These are phyloP conservation scores for Rhodinocichla rosea DNA, from an alignment of 2,113 vertebrate genomes.

Conservation along the genomic window DNA sequence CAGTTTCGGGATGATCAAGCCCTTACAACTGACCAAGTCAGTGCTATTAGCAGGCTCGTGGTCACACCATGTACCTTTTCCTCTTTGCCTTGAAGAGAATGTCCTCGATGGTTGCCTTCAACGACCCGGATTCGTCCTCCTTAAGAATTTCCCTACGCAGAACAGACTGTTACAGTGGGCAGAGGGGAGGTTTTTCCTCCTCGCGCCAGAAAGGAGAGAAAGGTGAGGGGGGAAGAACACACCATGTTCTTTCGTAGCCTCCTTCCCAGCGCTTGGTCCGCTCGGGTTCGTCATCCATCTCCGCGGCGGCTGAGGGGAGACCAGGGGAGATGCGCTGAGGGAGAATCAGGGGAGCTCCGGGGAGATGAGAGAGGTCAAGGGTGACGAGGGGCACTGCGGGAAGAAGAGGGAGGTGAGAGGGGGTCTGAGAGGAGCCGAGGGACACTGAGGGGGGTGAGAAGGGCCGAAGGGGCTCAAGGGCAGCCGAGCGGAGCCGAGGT, in stretches of 20 bases:
- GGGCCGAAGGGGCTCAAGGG: too few species aligned
- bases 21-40: too few species aligned
- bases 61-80: constrained; percentile 75
- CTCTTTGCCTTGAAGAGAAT: constrained; percentile 95
- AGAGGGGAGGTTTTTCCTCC: rapidly evolving
- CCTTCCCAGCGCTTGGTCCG: constrained; percentile 96
- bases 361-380: too few species aligned
- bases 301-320: background rate
- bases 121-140: constrained; percentile 94
- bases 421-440: background rate
- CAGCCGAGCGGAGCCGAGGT: background rate
- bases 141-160: constrained; percentile 90
- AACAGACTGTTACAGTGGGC: background rate
- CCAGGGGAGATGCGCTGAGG: too few species aligned
- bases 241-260: constrained; percentile 98
- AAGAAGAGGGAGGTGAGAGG: background rate
- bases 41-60: rapidly evolving
- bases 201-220: background rate
- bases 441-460: background rate
- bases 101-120: constrained; percentile 93
- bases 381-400: background rate
- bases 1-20: too few species aligned
- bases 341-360: too few species aligned
- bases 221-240: background rate
- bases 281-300: constrained; percentile 95